Conservation (phyloP, 2,888 invertebrate species). For the Pemphredon lugubris region DNA sequence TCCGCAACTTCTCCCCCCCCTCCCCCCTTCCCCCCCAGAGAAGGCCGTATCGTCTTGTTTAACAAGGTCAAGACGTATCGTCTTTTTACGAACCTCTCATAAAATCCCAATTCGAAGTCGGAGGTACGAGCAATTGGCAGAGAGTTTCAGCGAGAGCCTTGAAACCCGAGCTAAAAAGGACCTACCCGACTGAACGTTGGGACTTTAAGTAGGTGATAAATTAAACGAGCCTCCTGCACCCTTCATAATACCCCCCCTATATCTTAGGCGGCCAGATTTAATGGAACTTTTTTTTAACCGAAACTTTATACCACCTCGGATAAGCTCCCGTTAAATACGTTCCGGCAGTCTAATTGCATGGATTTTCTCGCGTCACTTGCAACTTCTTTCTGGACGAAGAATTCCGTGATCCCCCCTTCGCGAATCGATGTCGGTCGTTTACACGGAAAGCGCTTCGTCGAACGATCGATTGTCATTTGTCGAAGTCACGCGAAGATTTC, state of each 20-base stretch:
- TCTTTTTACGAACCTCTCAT: slow-evolving; percentile 30
- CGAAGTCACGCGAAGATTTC: too few relatives aligned
- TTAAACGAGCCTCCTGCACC: slow-evolving; percentile 70
- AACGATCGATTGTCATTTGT: too few relatives aligned
- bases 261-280: slow-evolving; percentile 69
- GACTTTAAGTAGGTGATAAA: slow-evolving; percentile 77
- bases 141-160: slow-evolving; percentile 32
- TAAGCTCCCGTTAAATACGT: slow-evolving; percentile 73
- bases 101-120: slow-evolving; percentile 38
- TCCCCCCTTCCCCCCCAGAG: too few relatives aligned
- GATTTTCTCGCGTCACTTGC: slow-evolving; percentile 47
- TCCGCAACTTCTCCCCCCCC: too few relatives aligned
- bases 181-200: slow-evolving; percentile 45
- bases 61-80: slow-evolving; percentile 44
- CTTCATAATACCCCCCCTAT: slow-evolving; percentile 54
- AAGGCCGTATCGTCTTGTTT: slow-evolving; percentile 8
- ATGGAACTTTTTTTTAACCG: slow-evolving; percentile 66
- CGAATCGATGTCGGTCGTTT: neutral
- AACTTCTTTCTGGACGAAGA: slow-evolving; percentile 34
- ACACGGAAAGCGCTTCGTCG: too few relatives aligned
- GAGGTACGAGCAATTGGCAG: slow-evolving; percentile 40
- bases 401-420: neutral
- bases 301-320: slow-evolving; percentile 69
- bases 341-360: slow-evolving; percentile 66
- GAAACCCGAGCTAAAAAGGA: slow-evolving; percentile 54